Evolutionary conservation across 2,888 invertebrate genomes (phyloP), one percentile per base, ranked within the genome.

Genomic region (Hofmannophila pseudospretella): DNA sequence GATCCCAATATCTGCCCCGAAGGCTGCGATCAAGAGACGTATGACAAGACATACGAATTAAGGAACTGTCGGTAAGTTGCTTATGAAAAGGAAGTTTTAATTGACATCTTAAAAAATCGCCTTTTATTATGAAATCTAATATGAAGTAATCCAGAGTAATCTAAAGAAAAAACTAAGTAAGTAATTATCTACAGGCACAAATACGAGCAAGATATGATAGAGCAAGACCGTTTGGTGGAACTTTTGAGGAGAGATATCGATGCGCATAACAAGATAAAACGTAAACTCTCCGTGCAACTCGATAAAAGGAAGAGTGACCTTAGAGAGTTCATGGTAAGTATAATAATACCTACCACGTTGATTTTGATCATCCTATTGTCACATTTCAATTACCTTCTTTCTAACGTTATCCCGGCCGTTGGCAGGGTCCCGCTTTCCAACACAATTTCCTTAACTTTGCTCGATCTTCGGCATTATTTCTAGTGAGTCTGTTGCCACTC

Each of bases 1-100:
- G 93, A 94, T 57, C 93, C 94, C 44, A 89, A 87, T 46, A 73
- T 91, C 7, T 94, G 94, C 47, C 95, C 94, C 0, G 82, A 89
- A 14, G 94, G 91, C 0, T 92, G 93, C 47, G 93, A 94, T 35
- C 79, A 69, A 20, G 85, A 89, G 0, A 67, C 93, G n/a, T 95
- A 90, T 58, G 89, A 93, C 22, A 73, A 89, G 48, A 90, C 93
- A 1, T 92, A 93, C 51, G 76, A 86, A 7, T 68, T 93, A 52
- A 84, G 94, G 33, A 67, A 88, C 14, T 84, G 89, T 39, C 88
- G 92, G 87, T 90, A 71, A 29, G 10, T n/a, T n/a, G n/a, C n/a
- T n/a, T 5, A 20, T 20, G 3, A 5, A 20, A 20, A 20, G 3
- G 20, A 20, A 20, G 7, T 20, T 7, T 5, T 5, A 20, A 3